Conservation (phyloP, 2,113 vertebrate species). For the Chlorodrepanis virens region DNA sequence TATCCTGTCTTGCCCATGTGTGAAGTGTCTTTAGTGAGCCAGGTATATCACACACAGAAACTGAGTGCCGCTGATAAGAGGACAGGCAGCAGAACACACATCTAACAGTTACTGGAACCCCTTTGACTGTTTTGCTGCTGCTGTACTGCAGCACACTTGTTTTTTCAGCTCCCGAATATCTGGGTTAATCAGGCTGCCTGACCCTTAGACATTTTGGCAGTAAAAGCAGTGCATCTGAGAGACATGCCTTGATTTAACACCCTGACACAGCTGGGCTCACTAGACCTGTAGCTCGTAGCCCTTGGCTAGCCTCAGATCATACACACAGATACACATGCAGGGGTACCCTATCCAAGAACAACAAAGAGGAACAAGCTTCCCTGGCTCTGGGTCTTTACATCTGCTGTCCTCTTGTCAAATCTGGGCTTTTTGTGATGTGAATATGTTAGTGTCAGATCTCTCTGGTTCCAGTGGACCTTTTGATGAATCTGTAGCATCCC, state of each 20-base stretch:
- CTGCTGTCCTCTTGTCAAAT: constrained; percentile 4
- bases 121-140: not conserved
- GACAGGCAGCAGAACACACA: not conserved
- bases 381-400: not conserved
- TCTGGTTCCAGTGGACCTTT: not conserved
- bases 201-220: constrained; percentile 44
- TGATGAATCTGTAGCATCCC: not conserved
- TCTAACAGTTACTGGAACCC: not conserved
- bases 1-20: not conserved
- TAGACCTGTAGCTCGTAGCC: not conserved
- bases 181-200: constrained; percentile 34
- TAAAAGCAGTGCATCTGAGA: constrained; percentile 13
- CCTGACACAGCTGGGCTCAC: constrained; percentile 16
- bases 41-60: not conserved
- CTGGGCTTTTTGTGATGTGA: not conserved
- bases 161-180: constrained; percentile 20
- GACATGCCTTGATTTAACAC: constrained; percentile 28
- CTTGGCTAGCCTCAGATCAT: constrained; percentile 6
- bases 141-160: not conserved
- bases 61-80: not conserved
- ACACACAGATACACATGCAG: not conserved
- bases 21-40: not conserved
- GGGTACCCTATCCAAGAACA: not conserved
- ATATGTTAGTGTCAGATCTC: not conserved
- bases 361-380: not conserved